Conservation (phyloP, 2,888 invertebrate genomes). For the Megastigmus dorsalis region DNA sequence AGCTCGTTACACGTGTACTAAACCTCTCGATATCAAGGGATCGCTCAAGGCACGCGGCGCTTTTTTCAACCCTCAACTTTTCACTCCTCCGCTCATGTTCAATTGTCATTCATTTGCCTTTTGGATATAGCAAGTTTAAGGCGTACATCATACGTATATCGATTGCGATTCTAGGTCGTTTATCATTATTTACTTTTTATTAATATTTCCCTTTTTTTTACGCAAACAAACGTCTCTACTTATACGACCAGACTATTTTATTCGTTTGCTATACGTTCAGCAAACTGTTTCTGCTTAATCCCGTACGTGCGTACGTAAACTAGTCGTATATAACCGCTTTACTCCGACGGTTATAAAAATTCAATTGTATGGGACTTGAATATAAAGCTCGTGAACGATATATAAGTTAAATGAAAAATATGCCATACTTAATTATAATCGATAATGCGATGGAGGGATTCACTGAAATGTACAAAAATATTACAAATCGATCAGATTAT, state of each 20-base stretch:
- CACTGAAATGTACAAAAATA: constrained; percentile 46
- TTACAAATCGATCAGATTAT: constrained; percentile 21
- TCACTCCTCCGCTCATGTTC: not conserved
- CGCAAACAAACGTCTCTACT: no score
- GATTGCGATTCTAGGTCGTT: no score
- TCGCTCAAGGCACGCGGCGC: constrained; percentile 62
- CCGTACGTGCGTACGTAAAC: no score
- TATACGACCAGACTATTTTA: no score
- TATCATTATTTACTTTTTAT: not conserved
- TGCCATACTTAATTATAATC: not conserved
- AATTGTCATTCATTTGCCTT: constrained; percentile 14
- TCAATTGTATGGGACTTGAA: no score
- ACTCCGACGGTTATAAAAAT: no score
- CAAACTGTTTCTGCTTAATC: no score
- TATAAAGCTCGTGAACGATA: constrained; percentile 20
- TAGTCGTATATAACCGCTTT: no score
- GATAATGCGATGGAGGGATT: constrained; percentile 26
- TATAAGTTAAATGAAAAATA: not conserved
- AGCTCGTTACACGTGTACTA: not conserved
- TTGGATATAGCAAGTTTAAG: constrained; percentile 17
- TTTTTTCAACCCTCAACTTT: constrained; percentile 35
- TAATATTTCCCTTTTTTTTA: no score
- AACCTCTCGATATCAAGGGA: constrained; percentile 43
- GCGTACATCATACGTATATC: constrained; percentile 27
- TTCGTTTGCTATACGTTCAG: no score